Evolutionary conservation across 2,888 invertebrate species (phyloP), one percentile per base, ranked within the genome.

Genomic region (Torymus tubicola): DNA sequence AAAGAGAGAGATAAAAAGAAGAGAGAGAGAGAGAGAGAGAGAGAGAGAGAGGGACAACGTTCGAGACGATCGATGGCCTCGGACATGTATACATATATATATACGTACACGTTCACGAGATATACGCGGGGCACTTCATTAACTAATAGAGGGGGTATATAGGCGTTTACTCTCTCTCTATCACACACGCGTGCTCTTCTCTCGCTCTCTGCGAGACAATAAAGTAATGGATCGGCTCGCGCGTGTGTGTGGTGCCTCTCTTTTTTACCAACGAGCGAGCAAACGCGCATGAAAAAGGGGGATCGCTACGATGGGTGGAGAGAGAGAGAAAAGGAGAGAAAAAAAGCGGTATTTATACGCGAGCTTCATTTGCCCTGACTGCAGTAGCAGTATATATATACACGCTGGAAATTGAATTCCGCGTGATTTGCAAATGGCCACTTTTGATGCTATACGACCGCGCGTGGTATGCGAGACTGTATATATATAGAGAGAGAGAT

Each of bases 181-280:
- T 5, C 5, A 3, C 24, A 42, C 71, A 63, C 55, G 42, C 24
- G 42, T 2, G 21, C 21, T 21, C 21, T 21, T 21, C 21, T 21
- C 42, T 21, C 50, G 1, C 21, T 21, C 42, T 21, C 50, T 16
- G 75, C 55, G 76, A 81, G 74, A 81, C 81, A 81, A 78, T 81
- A 81, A 81, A 81, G 81, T 81, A 81, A 81, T 81, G 81, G 81
- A 81, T 81, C 78, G 78, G 18, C 65, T 63, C 72, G 50, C 42
- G 5, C 42, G 5, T 8, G 65, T 71, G 67, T 71, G 21, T 21
- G 21, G 21, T 21, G 21, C 21, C 21, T 21, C 21, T 21, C 76
- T 74, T 79, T 77, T 69, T 75, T 65, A 64, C 65, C 53, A 65
- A 2, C 13, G 57, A 42, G 63, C 14, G 53, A 3, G 61, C 61